Evolutionary conservation across 1,140 invertebrate species (phyloP), one percentile per base, ranked within the genome.

Genomic region (Heliconius himera): DNA sequence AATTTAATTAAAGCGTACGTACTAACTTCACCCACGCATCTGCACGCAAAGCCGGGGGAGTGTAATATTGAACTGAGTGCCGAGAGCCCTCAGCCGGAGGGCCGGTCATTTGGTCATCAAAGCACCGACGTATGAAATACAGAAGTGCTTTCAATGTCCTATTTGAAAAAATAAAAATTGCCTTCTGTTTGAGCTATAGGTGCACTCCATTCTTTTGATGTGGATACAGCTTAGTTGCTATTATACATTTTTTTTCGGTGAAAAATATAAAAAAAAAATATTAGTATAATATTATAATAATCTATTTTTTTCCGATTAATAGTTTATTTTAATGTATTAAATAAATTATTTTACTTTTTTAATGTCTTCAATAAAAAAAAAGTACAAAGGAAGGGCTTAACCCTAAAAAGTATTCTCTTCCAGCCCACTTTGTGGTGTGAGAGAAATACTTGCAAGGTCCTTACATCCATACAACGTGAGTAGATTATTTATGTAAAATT

Each of bases 71-170:
- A 82, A 66, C 73, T 76, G 81, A 77, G 70, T 51, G 56, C 51
- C 36, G 76, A 88, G 88, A 73, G 83, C 88, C 75, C 88, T 88
- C 81, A 79, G 77, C 76, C 81, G 38, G 76, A 91, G 88, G 77
- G 83, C 82, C 89, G 85, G 88, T 91, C 88, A 91, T 91, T 90
- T 91, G 89, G 84, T 86, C 89, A 84, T 90, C 88, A 89, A 91
- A 88, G 88, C 82, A 90, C 87, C 85, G 85, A 87, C 85, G 85
- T 84, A 85, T 86, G 83, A 85, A 83, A 83, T 84, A 83, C 81
- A 84, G 82, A 81, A 88, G 87, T 80, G 85, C 80, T 87, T 87
- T 89, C 82, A 83, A 85, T 83, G 83, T 86, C 82, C 76, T 85
- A 86, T 85, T 85, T 83, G 79, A 80, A 81, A 83, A 72, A 78